phyloP scores from a whole-genome alignment of 2,797 vertebrate species.

The Periparus ater region DNA sequence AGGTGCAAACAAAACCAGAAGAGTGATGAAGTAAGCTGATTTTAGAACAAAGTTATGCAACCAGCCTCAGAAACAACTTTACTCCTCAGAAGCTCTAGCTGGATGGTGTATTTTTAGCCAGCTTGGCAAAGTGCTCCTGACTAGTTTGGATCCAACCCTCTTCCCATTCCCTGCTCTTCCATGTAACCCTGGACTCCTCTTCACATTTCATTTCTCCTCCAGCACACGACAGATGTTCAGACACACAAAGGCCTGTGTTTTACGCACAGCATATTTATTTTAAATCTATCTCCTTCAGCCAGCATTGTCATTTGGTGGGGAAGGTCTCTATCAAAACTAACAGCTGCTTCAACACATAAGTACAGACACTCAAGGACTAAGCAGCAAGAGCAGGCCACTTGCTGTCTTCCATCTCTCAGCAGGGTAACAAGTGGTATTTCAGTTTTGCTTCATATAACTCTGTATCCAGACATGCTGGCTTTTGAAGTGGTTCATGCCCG shows the following conservation, averaged over 20 bases:
- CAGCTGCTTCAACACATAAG: neutral
- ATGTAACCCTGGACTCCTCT: neutral
- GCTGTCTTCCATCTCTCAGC: neutral
- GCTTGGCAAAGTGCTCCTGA: neutral
- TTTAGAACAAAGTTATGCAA: neutral
- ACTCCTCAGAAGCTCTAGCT: neutral
- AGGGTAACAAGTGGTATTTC: neutral
- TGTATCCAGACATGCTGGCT: neutral
- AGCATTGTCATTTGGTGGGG: neutral
- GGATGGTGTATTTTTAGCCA: neutral
- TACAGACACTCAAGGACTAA: neutral
- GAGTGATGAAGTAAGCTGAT: neutral
- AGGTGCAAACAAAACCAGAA: neutral
- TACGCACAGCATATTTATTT: neutral
- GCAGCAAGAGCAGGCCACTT: neutral
- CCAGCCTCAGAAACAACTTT: neutral
- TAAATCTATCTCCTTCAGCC: neutral
- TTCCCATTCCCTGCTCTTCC: neutral
- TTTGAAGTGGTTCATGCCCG: neutral
- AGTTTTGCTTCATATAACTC: neutral
- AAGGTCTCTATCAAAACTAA: neutral
- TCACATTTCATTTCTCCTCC: neutral
- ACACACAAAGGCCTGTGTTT: neutral
- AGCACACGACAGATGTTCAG: rapidly evolving
- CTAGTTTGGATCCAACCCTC: neutral